Evolutionary conservation across 2,888 invertebrate genomes (phyloP).

Genomic region (Drosophila affinis): DNA sequence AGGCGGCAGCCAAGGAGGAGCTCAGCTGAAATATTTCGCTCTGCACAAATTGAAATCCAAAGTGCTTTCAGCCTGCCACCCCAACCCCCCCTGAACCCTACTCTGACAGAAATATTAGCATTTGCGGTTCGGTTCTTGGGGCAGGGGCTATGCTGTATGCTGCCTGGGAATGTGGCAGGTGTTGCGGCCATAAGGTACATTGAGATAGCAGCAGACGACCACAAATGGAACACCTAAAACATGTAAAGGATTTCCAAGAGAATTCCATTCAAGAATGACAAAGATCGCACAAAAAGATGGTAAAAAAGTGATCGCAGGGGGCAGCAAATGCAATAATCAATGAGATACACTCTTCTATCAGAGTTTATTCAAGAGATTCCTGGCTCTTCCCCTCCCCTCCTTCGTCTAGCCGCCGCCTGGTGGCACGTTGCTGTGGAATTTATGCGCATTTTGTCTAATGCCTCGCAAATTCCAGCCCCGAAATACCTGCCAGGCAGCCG

Average conservation of each 20-base stretch:
- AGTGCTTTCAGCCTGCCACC: constrained; percentile 72
- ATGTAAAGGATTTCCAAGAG: neutral
- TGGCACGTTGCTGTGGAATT: constrained; percentile 45
- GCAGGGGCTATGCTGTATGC: neutral
- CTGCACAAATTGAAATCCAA: constrained; percentile 79
- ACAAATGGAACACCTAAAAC: constrained; percentile 1
- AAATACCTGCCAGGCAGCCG: constrained; percentile 13
- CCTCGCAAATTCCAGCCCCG: constrained; percentile 33
- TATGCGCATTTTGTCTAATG: constrained; percentile 45
- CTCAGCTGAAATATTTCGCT: constrained; percentile 80
- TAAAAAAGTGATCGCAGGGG: neutral
- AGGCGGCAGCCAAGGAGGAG: constrained; percentile 39
- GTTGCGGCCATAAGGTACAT: constrained; percentile 22
- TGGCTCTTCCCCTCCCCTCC: neutral
- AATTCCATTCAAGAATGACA: neutral
- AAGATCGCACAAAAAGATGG: neutral
- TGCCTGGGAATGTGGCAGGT: constrained; percentile 49
- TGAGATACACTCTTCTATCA: neutral
- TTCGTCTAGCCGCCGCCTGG: neutral
- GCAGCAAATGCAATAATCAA: neutral
- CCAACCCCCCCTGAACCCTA: constrained; percentile 17
- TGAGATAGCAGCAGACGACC: neutral
- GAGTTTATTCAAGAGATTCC: neutral
- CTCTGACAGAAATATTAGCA: constrained; percentile 79
- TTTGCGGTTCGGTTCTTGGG: constrained; percentile 56